Evolutionary conservation across 53 echinoderm and acorn worm genomes (phyloP), one percentile per base, ranked within the genome.

Genomic region (Temnopleurus reevesii): DNA sequence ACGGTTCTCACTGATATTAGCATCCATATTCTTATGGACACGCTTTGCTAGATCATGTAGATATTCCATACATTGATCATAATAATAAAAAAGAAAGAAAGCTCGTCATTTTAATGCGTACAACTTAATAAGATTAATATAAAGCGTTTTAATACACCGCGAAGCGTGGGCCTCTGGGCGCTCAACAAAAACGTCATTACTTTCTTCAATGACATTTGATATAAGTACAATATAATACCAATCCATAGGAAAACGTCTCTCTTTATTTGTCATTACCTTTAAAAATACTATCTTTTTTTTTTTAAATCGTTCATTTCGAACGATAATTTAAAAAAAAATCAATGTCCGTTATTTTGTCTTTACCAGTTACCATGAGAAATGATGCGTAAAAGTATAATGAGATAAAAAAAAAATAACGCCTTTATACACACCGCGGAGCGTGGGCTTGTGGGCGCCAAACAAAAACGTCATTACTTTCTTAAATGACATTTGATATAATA

Each of bases 391-490:
- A n/a, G n/a, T n/a, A n/a, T n/a, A n/a, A n/a, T n/a, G n/a, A n/a
- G n/a, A n/a, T 71, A 71, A 71, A 38, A 71, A 8, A 71, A 71
- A 71, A 41, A 71, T n/a, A 71, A 71, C 41, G 41, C 2, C 5
- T 29, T 19, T 9, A 41, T 43, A 41, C 41, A 63, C 63, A 13
- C 63, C 30, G 30, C 12, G 63, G 63, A 31, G 63, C 30, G 5
- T 31, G 63, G 0, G 36, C 36, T 41, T 17, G 2, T n/a, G 71
- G 41, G 21, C 41, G 41, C 35, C 12, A n/a, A 28, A 71, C n/a
- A 71, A 71, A 71, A 31, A 71, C n/a, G 21, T 41, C 71, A 71
- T 71, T 71, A 71, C 71, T 71, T 26, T 58, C 58, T 58, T 58
- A 38, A 71, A 71, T 71, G 71, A 41, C 71, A 9, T 71, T 71